Percentiles rank a stretch among this genome's conserved stretches.
phyloP scores from a whole-genome alignment of 1,140 invertebrate species.

The Drosophila miranda region DNA sequence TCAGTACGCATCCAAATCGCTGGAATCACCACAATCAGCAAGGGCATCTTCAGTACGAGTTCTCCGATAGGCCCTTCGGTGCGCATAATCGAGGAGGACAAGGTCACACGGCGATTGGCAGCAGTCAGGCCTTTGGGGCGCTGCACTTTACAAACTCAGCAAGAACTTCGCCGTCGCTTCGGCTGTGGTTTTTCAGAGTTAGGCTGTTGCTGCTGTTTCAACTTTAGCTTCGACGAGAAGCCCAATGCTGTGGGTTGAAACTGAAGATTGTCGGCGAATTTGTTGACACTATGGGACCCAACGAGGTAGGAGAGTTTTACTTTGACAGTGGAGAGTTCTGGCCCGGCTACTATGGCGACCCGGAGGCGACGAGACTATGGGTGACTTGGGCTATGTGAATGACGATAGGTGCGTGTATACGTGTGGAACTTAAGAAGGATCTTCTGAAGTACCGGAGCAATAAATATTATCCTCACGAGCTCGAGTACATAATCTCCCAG shows the following conservation, averaged over 20 bases:
- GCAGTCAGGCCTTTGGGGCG: not conserved
- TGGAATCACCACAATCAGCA: slow-evolving; percentile 10
- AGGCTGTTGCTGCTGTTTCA: not conserved
- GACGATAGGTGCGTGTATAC: slow-evolving; percentile 83
- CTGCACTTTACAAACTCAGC: not conserved
- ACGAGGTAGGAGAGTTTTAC: slow-evolving; percentile 86
- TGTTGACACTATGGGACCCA: slow-evolving; percentile 84
- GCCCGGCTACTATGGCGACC: slow-evolving; percentile 49
- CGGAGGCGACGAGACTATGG: slow-evolving; percentile 5
- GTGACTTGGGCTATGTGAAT: slow-evolving; percentile 85
- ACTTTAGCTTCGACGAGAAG: slow-evolving; percentile 20
- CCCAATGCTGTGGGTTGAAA: slow-evolving; percentile 28
- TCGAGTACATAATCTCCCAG: slow-evolving; percentile 38
- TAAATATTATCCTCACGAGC: slow-evolving; percentile 54
- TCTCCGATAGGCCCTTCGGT: slow-evolving; percentile 10
- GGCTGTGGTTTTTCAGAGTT: slow-evolving; percentile 19
- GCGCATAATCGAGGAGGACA: slow-evolving; percentile 11
- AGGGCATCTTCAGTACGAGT: slow-evolving; percentile 3
- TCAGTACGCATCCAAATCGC: not conserved
- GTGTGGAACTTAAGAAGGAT: slow-evolving; percentile 86
- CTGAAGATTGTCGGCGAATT: slow-evolving; percentile 82
- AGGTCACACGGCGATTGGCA: slow-evolving; percentile 10
- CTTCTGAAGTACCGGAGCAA: slow-evolving; percentile 75
- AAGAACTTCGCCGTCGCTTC: not conserved
- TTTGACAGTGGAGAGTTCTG: slow-evolving; percentile 55